Percentiles rank a stretch among this genome's conserved stretches.
phyloP scores from a whole-genome alignment of 2,797 vertebrate species.

The Toxotes lorentzi region DNA sequence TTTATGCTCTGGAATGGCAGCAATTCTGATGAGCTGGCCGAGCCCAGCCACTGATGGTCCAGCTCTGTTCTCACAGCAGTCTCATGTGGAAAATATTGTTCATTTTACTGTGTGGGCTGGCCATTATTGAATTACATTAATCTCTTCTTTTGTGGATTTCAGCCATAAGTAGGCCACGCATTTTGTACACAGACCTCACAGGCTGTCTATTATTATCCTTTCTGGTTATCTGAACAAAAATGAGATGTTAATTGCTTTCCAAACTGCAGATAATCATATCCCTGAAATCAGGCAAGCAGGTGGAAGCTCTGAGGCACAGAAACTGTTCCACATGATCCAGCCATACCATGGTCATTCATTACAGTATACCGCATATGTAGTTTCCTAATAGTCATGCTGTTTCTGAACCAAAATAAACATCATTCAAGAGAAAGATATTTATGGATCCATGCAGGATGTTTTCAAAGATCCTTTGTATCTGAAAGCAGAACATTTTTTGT shows the following conservation, averaged over 20 bases:
- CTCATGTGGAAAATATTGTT: slow-evolving; percentile 65
- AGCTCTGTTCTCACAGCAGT: slow-evolving; percentile 46
- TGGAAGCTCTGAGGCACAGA: slow-evolving; percentile 47
- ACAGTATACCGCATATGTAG: neutral
- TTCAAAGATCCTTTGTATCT: slow-evolving; percentile 38
- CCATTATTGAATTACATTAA: slow-evolving; percentile 67
- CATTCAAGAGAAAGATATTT: slow-evolving; percentile 40
- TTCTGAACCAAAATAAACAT: slow-evolving; percentile 39
- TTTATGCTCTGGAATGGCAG: slow-evolving; percentile 58
- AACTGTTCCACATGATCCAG: slow-evolving; percentile 30
- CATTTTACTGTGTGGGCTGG: slow-evolving; percentile 59
- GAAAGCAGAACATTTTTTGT: slow-evolving; percentile 31
- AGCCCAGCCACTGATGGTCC: slow-evolving; percentile 45
- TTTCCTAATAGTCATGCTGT: slow-evolving; percentile 13
- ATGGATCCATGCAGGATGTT: slow-evolving; percentile 38
- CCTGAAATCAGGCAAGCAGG: slow-evolving; percentile 51
- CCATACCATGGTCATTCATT: slow-evolving; percentile 29
- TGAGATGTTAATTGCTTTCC: slow-evolving; percentile 56
- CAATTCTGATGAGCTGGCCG: slow-evolving; percentile 46
- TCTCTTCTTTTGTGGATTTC: slow-evolving; percentile 66
- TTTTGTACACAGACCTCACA: slow-evolving; percentile 55
- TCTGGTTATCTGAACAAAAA: slow-evolving; percentile 57
- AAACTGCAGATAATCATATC: slow-evolving; percentile 57
- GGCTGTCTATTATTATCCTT: slow-evolving; percentile 54
- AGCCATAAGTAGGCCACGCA: slow-evolving; percentile 53